These are phyloP conservation scores for Pseudococcus longispinus DNA, from an alignment of 2,888 invertebrate genomes.

Conservation along the genomic window DNA sequence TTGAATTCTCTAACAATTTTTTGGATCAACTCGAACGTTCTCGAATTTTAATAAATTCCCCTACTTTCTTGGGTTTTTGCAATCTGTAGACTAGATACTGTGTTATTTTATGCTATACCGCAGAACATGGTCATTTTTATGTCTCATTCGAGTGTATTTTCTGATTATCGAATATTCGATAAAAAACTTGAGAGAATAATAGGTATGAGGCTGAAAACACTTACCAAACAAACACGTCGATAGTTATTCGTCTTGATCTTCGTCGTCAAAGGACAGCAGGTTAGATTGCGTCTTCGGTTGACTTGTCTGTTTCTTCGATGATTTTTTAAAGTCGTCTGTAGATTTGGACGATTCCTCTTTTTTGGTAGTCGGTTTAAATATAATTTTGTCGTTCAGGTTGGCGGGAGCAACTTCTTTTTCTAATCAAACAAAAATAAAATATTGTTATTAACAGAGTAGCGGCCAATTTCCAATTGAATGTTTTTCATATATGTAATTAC, in stretches of 20 bases:
- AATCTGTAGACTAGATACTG: no score
- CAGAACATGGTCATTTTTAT: no score
- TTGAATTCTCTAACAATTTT: no score
- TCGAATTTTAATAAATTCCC: no score
- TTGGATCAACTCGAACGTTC: no score
- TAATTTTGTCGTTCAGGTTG: slow-evolving; percentile 5
- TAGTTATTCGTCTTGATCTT: slow-evolving; percentile 31
- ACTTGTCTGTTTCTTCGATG: background rate
- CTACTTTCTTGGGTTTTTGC: no score
- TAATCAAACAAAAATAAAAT: background rate
- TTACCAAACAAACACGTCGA: background rate
- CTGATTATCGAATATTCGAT: no score
- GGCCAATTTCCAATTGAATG: no score
- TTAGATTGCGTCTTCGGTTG: background rate
- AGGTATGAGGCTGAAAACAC: no score
- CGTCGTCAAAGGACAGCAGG: slow-evolving; percentile 38
- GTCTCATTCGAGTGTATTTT: no score
- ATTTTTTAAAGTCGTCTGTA: background rate
- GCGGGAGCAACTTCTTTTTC: slow-evolving; percentile 11
- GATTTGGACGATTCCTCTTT: background rate
- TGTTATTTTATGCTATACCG: no score
- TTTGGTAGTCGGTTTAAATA: slow-evolving; percentile 23
- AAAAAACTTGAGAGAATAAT: no score
- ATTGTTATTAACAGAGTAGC: background rate
- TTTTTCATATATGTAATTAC: background rate